Evolutionary conservation across 1,140 invertebrate species (phyloP).

Genomic region (Brachionus plicatilis): DNA sequence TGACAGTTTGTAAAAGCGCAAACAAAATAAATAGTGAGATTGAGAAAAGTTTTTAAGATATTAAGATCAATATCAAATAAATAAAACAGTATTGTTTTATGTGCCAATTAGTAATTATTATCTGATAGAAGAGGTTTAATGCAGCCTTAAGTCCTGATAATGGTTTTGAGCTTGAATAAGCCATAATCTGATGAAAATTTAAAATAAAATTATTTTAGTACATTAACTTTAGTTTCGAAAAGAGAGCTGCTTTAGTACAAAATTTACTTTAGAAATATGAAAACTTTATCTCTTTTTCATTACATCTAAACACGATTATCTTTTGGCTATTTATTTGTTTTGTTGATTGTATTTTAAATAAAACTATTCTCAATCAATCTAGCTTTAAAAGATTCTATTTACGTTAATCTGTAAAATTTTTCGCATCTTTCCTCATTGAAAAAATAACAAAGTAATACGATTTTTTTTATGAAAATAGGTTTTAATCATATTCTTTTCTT

Average conservation of each 20-base stretch:
- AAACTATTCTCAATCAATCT: neutral
- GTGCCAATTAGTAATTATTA: neutral
- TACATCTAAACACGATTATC: neutral
- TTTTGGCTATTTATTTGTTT: slow-evolving; percentile 30
- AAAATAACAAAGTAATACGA: neutral
- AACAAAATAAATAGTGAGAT: neutral
- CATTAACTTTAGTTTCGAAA: neutral
- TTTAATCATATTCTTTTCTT: neutral
- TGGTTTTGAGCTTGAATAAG: neutral
- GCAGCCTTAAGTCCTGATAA: neutral
- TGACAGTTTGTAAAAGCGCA: neutral
- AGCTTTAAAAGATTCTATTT: neutral
- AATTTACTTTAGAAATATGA: neutral
- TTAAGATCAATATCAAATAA: neutral
- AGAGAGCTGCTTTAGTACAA: neutral
- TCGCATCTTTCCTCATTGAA: neutral
- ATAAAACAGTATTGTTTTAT: neutral
- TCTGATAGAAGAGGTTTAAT: neutral
- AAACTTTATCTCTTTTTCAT: neutral
- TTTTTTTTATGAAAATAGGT: neutral
- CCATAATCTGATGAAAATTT: neutral
- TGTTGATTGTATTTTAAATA: neutral
- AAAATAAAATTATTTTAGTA: slow-evolving; percentile 14
- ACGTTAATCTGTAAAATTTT: neutral
- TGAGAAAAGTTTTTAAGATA: neutral